Evolutionary conservation across 2,888 invertebrate genomes (phyloP).

Genomic region (Meiosimyza decipiens): DNA sequence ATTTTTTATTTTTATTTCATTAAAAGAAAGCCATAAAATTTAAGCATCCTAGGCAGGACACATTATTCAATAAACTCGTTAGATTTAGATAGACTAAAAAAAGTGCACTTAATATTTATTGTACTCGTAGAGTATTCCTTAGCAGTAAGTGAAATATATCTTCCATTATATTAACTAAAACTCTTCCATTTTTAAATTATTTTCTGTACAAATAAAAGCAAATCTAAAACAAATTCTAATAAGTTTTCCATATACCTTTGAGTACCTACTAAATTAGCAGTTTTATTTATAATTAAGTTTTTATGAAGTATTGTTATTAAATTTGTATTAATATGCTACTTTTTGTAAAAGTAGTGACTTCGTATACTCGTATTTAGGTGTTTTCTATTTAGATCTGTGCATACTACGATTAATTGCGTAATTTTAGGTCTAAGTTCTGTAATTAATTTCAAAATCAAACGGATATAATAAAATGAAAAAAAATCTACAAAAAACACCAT

Average conservation of each 20-base stretch:
- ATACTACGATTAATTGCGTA: neutral
- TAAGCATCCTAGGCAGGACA: conserved; percentile 56
- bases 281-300: neutral
- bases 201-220: conserved; percentile 30
- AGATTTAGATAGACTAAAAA: conserved; percentile 19
- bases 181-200: conserved; percentile 34
- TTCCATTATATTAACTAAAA: conserved; percentile 22
- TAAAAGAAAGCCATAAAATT: conserved; percentile 57
- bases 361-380: neutral
- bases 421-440: neutral
- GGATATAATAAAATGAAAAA: too few relatives aligned
- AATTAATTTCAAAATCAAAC: conserved; percentile 1
- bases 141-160: conserved; percentile 34
- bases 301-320: neutral
- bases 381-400: conserved; percentile 16
- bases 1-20: conserved; percentile 12
- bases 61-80: neutral
- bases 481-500: too few relatives aligned
- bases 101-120: conserved; percentile 53
- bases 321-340: conserved; percentile 39
- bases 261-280: neutral
- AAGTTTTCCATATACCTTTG: neutral
- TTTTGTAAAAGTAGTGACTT: conserved; percentile 47
- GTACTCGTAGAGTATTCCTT: conserved; percentile 30
- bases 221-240: neutral